Conservation (phyloP, 2,888 invertebrate species). For the Sphaerophoria taeniata region DNA sequence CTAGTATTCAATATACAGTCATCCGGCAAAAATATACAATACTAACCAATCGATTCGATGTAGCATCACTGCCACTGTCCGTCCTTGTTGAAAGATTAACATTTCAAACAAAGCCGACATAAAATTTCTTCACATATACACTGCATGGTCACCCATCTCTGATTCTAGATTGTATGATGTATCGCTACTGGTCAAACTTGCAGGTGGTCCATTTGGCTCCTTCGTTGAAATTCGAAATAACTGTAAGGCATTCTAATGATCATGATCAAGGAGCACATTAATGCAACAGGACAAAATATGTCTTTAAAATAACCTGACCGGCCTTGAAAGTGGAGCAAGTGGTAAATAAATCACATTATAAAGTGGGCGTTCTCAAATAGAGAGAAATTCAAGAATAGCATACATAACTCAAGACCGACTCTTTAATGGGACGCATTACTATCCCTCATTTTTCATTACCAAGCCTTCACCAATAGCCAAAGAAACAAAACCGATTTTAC, state of each 20-base stretch:
- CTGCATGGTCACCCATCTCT: background rate
- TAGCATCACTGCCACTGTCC: slow-evolving; percentile 7
- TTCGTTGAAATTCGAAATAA: slow-evolving; percentile 67
- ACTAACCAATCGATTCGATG: slow-evolving; percentile 62
- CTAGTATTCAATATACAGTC: no score
- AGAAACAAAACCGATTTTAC: slow-evolving; percentile 16
- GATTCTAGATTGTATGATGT: background rate
- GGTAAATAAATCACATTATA: slow-evolving; percentile 31
- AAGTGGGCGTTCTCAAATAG: slow-evolving; percentile 41
- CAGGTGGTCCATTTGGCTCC: slow-evolving; percentile 70
- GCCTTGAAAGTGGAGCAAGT: slow-evolving; percentile 25
- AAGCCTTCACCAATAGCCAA: slow-evolving; percentile 2
- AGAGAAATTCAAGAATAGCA: background rate
- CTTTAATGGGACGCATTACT: slow-evolving; percentile 6
- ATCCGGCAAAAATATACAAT: no score
- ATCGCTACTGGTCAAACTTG: slow-evolving; percentile 39
- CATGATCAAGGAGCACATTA: slow-evolving; percentile 70
- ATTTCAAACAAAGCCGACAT: no score
- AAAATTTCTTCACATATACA: background rate
- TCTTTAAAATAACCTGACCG: slow-evolving; percentile 21
- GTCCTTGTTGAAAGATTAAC: no score
- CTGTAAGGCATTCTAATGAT: slow-evolving; percentile 61
- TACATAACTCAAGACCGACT: slow-evolving; percentile 19
- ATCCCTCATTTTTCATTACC: slow-evolving; percentile 2
- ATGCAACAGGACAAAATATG: slow-evolving; percentile 52